These are phyloP conservation scores for Trinectes maculatus DNA, from an alignment of 2,113 vertebrate genomes.

Conservation along the genomic window DNA sequence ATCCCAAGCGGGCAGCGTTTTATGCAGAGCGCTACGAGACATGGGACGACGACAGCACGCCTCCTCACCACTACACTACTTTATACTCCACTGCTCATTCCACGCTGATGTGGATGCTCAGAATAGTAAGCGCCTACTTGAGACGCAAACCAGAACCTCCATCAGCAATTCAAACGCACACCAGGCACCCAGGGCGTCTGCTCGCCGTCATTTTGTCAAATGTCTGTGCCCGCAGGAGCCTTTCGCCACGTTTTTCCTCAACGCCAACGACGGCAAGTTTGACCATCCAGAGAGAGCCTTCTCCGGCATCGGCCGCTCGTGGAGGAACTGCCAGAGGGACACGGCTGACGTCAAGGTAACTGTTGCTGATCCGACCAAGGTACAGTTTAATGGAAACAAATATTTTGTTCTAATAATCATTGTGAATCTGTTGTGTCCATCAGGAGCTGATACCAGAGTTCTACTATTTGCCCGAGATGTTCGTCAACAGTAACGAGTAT, in stretches of 20 bases:
- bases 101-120: conserved; percentile 94
- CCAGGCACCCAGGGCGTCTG: not conserved
- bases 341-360: conserved; percentile 96
- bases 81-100: conserved; percentile 94
- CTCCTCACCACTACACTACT: conserved; percentile 92
- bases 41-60: conserved; percentile 94
- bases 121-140: conserved; percentile 89
- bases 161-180: not conserved
- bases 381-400: not conserved
- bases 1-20: conserved; percentile 98
- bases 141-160: not conserved
- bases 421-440: not conserved
- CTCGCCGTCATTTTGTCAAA: not conserved
- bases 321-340: conserved; percentile 97
- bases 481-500: conserved; percentile 96
- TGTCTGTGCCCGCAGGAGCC: conserved; percentile 85
- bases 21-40: conserved; percentile 96
- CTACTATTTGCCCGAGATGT: conserved; percentile 99
- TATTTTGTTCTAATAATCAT: not conserved
- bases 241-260: conserved; percentile 98
- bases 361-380: not conserved
- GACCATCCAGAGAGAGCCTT: conserved; percentile 96
- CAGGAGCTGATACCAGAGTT: conserved; percentile 99
- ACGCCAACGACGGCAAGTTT: conserved; percentile 94
- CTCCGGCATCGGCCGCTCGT: conserved; percentile 92